phyloP scores from a whole-genome alignment of 2,888 invertebrate species.

The Conistra vaccinii region DNA sequence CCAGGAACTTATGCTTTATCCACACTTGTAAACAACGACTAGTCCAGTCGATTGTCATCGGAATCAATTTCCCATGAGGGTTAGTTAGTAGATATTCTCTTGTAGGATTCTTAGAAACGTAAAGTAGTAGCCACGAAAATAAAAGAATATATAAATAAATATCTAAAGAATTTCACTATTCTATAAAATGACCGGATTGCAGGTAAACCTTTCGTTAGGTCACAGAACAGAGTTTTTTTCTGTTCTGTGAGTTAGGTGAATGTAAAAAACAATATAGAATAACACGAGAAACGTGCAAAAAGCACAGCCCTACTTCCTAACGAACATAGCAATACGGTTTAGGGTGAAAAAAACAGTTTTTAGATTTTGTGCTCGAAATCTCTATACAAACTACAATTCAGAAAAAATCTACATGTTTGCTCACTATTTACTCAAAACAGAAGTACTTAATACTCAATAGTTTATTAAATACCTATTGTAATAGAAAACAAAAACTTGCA shows the following conservation, averaged over 20 bases:
- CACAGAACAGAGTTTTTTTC: too few relatives aligned
- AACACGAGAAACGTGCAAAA: too few relatives aligned
- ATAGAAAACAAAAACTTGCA: neutral
- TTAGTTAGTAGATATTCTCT: neutral
- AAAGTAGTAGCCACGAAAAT: too few relatives aligned
- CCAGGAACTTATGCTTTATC: neutral
- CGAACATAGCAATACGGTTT: too few relatives aligned
- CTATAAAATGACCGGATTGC: neutral
- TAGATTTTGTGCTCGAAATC: neutral
- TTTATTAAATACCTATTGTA: neutral
- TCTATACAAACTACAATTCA: neutral
- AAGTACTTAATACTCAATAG: too few relatives aligned
- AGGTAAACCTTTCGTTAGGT: neutral
- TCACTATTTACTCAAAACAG: neutral
- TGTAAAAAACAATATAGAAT: neutral
- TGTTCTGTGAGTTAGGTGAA: too few relatives aligned
- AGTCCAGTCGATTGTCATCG: neutral
- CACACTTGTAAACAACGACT: neutral
- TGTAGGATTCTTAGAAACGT: neutral
- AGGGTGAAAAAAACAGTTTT: too few relatives aligned
- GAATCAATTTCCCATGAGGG: neutral
- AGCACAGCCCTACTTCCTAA: too few relatives aligned
- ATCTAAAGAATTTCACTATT: too few relatives aligned
- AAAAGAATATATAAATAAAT: too few relatives aligned
- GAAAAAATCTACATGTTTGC: neutral